Evolutionary conservation across 2,888 invertebrate genomes (phyloP).

Genomic region (Drosophila macrospina): DNA sequence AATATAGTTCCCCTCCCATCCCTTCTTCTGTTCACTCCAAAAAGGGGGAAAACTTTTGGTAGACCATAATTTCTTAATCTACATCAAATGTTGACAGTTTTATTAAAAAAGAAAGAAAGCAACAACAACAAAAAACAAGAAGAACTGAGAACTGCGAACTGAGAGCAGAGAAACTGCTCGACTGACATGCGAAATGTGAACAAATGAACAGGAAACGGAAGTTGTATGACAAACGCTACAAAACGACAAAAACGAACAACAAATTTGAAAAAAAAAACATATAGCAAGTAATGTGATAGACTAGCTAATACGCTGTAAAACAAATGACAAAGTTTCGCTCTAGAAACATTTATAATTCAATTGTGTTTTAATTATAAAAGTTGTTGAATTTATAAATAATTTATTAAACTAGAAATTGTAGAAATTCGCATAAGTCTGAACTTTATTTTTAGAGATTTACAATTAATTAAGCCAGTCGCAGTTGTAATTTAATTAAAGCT

Average conservation of each 20-base stretch:
- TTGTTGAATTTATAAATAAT: too few relatives aligned
- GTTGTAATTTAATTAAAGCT: too few relatives aligned
- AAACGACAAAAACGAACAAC: conserved; percentile 30
- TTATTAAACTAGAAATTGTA: too few relatives aligned
- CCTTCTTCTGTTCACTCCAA: too few relatives aligned
- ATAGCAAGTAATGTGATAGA: conserved; percentile 9
- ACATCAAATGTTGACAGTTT: conserved; percentile 80
- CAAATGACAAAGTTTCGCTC: too few relatives aligned
- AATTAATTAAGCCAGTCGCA: too few relatives aligned
- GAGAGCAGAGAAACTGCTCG: conserved; percentile 43
- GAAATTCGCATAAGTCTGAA: too few relatives aligned
- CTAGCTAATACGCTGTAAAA: not conserved
- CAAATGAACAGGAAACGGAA: conserved; percentile 82
- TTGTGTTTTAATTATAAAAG: too few relatives aligned
- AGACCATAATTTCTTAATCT: conserved; percentile 79
- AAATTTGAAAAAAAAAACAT: conserved; percentile 26
- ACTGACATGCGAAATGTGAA: conserved; percentile 73
- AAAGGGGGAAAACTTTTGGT: conserved; percentile 39
- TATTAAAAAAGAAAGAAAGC: conserved; percentile 57
- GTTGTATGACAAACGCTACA: conserved; percentile 65
- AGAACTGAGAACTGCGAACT: too few relatives aligned
- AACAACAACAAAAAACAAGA: too few relatives aligned
- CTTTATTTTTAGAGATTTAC: too few relatives aligned
- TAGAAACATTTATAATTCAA: too few relatives aligned
- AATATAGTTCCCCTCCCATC: conserved; percentile 19